phyloP scores from a whole-genome alignment of 2,888 invertebrate genomes.

The Panzeria rudis region DNA sequence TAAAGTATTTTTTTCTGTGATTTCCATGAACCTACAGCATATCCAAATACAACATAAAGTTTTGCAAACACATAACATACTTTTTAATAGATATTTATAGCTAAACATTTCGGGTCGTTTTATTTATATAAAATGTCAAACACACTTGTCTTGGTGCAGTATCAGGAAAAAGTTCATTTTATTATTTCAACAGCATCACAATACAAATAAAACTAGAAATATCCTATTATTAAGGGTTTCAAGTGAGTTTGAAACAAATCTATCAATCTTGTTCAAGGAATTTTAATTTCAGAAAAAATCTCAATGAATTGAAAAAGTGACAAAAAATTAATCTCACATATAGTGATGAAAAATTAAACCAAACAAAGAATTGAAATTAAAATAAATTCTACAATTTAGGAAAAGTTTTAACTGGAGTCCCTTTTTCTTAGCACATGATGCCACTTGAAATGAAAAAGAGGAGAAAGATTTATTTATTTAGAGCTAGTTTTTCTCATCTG shows the following conservation, averaged over 20 bases:
- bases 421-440: slow-evolving; percentile 42
- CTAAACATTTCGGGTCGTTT: background rate
- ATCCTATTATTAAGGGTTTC: background rate
- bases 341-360: background rate
- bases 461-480: background rate
- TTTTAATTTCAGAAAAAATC: background rate
- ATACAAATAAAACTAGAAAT: background rate
- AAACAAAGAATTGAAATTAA: background rate
- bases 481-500: background rate
- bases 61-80: background rate
- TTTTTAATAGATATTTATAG: background rate
- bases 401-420: slow-evolving; percentile 9
- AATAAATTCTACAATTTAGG: slow-evolving; percentile 37
- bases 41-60: background rate
- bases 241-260: slow-evolving; percentile 17
- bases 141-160: background rate
- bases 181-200: background rate
- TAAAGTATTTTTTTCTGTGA: too few relatives aligned
- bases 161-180: background rate
- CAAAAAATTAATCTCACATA: slow-evolving; percentile 30
- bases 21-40: too few relatives aligned
- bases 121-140: slow-evolving; percentile 10
- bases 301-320: slow-evolving; percentile 17
- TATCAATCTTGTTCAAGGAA: slow-evolving; percentile 28
- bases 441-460: background rate